These are phyloP conservation scores for Euglossa dilemma DNA, from an alignment of 1,140 invertebrate species.

Conservation along the genomic window DNA sequence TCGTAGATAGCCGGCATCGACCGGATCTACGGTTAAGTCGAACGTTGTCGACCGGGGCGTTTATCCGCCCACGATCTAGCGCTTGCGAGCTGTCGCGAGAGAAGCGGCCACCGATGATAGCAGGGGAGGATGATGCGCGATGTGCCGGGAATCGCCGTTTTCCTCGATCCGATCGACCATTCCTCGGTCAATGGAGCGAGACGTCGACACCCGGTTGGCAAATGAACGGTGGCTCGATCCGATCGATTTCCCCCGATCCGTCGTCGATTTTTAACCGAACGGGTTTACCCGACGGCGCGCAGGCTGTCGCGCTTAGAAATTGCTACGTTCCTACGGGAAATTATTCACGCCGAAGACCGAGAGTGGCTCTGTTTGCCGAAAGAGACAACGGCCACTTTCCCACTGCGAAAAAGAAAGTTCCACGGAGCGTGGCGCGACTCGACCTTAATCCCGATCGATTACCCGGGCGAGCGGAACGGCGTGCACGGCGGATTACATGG, in stretches of 20 bases:
- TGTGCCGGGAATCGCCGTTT: constrained; percentile 15
- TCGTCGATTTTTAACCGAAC: background rate
- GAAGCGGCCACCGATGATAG: constrained; percentile 13
- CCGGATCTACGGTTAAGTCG: constrained; percentile 1
- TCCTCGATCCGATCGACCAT: constrained; percentile 10
- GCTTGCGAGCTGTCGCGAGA: background rate
- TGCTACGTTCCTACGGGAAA: background rate
- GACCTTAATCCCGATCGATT: background rate
- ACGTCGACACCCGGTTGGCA: constrained; percentile 29
- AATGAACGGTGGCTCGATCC: constrained; percentile 3
- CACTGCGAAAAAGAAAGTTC: background rate
- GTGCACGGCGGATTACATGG: background rate
- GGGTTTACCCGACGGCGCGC: no score
- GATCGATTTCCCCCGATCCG: background rate
- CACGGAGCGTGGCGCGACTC: background rate
- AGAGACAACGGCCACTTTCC: background rate
- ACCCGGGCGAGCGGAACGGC: background rate
- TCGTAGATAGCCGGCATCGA: background rate
- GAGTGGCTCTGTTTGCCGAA: background rate
- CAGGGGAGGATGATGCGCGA: constrained; percentile 17
- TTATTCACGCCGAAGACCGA: background rate
- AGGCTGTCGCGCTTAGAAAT: no score
- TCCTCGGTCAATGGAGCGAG: constrained; percentile 18
- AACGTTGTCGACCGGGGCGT: background rate
- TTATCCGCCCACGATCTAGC: constrained; percentile 37